Base-by-base conservation (phyloP, 2,797 vertebrate genomes). In the Amblyopsis hoosieri region DNA sequence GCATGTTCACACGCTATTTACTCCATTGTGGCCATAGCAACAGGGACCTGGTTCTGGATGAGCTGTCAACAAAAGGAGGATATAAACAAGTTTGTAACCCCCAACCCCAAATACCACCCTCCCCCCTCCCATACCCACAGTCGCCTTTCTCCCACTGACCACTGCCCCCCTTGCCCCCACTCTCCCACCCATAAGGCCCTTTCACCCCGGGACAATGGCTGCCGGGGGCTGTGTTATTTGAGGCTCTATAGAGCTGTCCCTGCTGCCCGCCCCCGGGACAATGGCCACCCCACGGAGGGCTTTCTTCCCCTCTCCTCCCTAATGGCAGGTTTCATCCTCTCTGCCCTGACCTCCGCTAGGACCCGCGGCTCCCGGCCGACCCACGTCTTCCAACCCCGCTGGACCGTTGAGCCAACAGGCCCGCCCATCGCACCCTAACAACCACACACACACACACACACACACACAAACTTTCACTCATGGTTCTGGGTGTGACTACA, bases 251-350 rank as follows among this genome's bases (percentile, higher is more conserved):
- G 89, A 90, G 82, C 76, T 76, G 54, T 83, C 82, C 89, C 91
- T 91, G 88, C 90, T 84, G 55, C 81, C 87, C 80, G 76, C 84
- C 90, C 78, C 84, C 73, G 31, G 79, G 82, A 93, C 91, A 94
- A 93, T 91, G 78, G 81, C 79, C 68, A 62, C 89, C 90, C 90
- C 71, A 52, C 75, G 59, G 82, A 84, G 90, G 74, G 76, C 86
- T 91, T 87, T 93, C 90, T 93, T 91, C 90, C 88, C 88, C 85
- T 89, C 89, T 87, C 86, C 88, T 90, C 84, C 85, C 88, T 93
- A 93, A 93, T 93, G 91, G 92, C 92, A 92, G 92, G 90, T 93
- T 92, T 93, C 92, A 93, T 92, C 92, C 90, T 92, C 87, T 90
- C 80, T 76, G 85, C 66, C 82, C 80, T 67, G 84, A 90, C 87